These are phyloP conservation scores for Chelonoidis abingdonii DNA, from an alignment of 2,113 vertebrate genomes.

Conservation along the genomic window DNA sequence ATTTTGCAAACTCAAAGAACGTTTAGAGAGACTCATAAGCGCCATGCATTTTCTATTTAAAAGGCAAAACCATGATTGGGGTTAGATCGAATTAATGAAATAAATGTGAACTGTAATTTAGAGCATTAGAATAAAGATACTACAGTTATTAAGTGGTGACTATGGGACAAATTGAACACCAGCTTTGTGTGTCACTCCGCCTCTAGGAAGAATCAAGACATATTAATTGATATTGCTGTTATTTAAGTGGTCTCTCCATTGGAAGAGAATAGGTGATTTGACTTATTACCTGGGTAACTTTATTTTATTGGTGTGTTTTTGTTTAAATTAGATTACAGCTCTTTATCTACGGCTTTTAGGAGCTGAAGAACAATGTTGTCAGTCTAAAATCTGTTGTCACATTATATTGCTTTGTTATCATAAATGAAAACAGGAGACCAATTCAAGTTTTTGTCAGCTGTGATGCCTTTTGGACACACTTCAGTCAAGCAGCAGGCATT, in stretches of 20 bases:
- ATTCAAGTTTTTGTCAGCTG: constrained; percentile 77
- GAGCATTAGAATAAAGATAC: background rate
- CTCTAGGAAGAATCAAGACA: background rate
- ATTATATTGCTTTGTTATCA: constrained; percentile 69
- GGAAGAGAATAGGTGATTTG: background rate
- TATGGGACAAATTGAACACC: background rate
- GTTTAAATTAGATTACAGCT: constrained; percentile 48
- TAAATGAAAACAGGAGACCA: constrained; percentile 72
- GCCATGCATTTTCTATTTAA: background rate
- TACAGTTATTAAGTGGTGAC: background rate
- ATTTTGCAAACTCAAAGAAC: background rate
- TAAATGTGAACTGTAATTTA: background rate
- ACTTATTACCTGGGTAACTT: constrained; percentile 36
- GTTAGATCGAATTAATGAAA: background rate
- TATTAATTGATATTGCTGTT: background rate
- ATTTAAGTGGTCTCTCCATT: constrained; percentile 9
- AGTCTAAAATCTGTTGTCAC: constrained; percentile 73
- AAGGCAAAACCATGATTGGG: background rate
- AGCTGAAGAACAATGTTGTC: constrained; percentile 59
- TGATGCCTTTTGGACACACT: constrained; percentile 77
- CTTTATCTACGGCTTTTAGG: constrained; percentile 60
- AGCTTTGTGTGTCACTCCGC: background rate
- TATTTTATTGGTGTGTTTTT: background rate
- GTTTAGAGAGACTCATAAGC: background rate
- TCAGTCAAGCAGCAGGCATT: constrained; percentile 76